These are phyloP conservation scores for Agraylea sexmaculata DNA, from an alignment of 1,140 invertebrate genomes.

Conservation along the genomic window DNA sequence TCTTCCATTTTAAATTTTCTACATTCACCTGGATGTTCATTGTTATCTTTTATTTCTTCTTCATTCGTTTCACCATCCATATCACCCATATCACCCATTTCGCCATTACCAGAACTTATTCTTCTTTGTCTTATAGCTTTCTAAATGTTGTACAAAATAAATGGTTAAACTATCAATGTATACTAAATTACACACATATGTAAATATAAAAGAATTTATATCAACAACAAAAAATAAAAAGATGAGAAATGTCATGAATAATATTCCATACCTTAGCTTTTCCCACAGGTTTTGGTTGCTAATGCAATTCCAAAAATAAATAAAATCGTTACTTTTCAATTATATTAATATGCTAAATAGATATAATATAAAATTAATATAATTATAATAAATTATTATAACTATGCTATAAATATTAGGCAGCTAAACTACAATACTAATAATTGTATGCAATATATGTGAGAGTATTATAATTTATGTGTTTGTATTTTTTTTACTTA, in stretches of 20 bases:
- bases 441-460: too few relatives aligned
- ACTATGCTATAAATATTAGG: too few relatives aligned
- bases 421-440: too few relatives aligned
- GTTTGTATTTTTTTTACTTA: too few relatives aligned
- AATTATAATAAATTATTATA: too few relatives aligned
- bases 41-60: constrained; percentile 26
- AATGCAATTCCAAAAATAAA: constrained; percentile 18
- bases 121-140: constrained; percentile 33
- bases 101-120: too few relatives aligned
- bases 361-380: too few relatives aligned
- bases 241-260: background rate
- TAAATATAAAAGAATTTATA: constrained; percentile 1
- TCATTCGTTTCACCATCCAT: constrained; percentile 7
- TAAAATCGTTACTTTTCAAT: background rate
- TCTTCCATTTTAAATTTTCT: constrained; percentile 39
- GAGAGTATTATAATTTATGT: too few relatives aligned
- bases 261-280: constrained; percentile 17
- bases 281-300: constrained; percentile 20
- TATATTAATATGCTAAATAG: background rate
- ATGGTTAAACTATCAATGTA: background rate
- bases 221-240: background rate
- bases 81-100: too few relatives aligned
- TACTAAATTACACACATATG: constrained; percentile 1
- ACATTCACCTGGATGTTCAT: constrained; percentile 30
- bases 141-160: constrained; percentile 20